These are phyloP conservation scores for Lycodopsis pacificus DNA, from an alignment of 2,797 vertebrate species.

Conservation along the genomic window DNA sequence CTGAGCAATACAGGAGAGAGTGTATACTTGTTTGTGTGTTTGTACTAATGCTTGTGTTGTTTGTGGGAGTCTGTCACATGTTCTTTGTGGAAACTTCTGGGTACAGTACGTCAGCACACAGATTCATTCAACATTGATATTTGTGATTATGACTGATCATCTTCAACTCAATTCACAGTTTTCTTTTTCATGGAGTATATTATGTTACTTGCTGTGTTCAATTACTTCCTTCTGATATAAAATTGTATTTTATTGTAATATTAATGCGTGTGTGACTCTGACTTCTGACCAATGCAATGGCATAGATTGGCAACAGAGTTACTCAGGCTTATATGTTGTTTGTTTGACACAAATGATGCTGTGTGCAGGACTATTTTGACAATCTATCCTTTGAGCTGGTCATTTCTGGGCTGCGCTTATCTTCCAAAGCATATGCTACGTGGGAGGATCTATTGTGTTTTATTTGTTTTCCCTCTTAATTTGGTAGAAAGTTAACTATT, in stretches of 20 bases:
- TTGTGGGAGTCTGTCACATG: constrained; percentile 6
- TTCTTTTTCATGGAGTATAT: constrained; percentile 1
- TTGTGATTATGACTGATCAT: constrained; percentile 36
- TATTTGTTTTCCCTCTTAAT: background rate
- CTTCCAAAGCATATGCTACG: constrained; percentile 9
- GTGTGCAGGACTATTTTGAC: background rate
- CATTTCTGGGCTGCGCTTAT: constrained; percentile 12
- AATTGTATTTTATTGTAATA: background rate
- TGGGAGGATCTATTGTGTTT: background rate
- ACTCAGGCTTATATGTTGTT: background rate
- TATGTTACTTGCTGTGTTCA: background rate
- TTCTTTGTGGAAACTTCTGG: constrained; percentile 51
- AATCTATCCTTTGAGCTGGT: constrained; percentile 12
- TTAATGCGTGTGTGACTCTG: background rate
- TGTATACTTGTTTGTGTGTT: constrained; percentile 9
- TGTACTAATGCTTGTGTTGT: background rate
- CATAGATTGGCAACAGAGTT: constrained; percentile 1
- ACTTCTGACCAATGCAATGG: constrained; percentile 15
- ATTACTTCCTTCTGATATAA: no score
- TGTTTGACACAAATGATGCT: constrained; percentile 10
- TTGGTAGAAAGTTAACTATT: background rate
- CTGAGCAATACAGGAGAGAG: constrained; percentile 6
- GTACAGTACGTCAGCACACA: constrained; percentile 29
- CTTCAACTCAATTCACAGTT: background rate
- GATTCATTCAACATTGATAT: constrained; percentile 40